Evolutionary conservation across 92 coral and sea anemone species (phyloP).

Genomic region (Porites lobata): DNA sequence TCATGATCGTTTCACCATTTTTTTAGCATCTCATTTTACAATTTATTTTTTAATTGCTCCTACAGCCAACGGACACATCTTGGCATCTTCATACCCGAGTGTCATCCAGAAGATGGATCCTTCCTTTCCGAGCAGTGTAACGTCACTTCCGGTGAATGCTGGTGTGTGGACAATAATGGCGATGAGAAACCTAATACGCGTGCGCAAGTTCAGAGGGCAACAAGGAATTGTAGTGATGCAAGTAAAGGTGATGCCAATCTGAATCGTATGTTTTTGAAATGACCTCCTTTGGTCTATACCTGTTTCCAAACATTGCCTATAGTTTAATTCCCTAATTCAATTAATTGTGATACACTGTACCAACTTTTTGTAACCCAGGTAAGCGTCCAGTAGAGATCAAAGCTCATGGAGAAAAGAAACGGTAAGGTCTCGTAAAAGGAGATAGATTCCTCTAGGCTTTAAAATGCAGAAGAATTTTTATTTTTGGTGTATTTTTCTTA

Average conservation of each 20-base stretch:
- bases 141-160: conserved; percentile 34
- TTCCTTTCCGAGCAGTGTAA: conserved; percentile 41
- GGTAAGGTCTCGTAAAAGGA: background rate
- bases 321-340: no score
- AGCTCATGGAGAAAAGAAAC: background rate
- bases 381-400: background rate
- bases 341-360: no score
- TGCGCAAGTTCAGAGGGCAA: background rate
- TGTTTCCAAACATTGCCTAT: no score
- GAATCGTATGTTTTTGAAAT: background rate
- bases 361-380: background rate
- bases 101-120: conserved; percentile 26
- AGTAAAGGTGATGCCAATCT: no score
- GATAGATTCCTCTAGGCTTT: background rate
- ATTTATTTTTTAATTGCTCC: background rate
- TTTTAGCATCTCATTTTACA: background rate
- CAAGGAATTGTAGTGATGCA: background rate
- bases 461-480: no score
- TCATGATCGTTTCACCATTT: background rate
- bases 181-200: conserved; percentile 31
- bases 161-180: conserved; percentile 52
- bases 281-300: background rate
- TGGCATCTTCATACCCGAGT: conserved; percentile 28
- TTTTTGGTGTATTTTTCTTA: background rate
- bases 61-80: conserved; percentile 11